Evolutionary conservation across 92 coral and sea anemone species (phyloP).

Genomic region (Bergia puertoricense): DNA sequence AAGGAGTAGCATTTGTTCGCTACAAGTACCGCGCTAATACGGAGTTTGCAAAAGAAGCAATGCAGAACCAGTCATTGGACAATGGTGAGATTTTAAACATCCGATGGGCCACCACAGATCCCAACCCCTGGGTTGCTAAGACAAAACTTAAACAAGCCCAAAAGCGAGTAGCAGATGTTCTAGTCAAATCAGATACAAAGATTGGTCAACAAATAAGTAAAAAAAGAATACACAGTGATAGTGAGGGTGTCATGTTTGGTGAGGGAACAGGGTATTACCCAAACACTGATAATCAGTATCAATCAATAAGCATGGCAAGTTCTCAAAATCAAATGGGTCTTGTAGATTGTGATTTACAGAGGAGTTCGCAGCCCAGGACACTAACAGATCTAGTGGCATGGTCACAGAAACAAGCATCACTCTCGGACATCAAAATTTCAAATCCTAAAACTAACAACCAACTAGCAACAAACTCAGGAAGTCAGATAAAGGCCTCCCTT

Average conservation of each 20-base stretch:
- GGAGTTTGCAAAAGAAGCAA: slow-evolving; percentile 86
- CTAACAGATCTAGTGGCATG: slow-evolving; percentile 79
- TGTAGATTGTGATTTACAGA: slow-evolving; percentile 3
- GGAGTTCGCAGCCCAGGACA: slow-evolving; percentile 69
- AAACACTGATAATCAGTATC: slow-evolving; percentile 74
- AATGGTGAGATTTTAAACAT: slow-evolving; percentile 69
- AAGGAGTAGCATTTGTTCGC: slow-evolving; percentile 84
- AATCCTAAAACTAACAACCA: background rate
- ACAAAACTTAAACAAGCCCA: slow-evolving; percentile 54
- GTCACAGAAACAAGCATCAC: slow-evolving; percentile 76
- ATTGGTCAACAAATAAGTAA: slow-evolving; percentile 38
- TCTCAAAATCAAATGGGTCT: slow-evolving; percentile 3
- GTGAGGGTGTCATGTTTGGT: background rate
- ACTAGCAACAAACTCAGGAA: background rate
- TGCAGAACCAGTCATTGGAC: slow-evolving; percentile 80
- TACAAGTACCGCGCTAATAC: slow-evolving; percentile 76
- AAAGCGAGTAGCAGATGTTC: slow-evolving; percentile 51
- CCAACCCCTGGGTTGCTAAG: slow-evolving; percentile 78
- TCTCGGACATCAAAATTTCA: background rate
- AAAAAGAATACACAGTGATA: background rate
- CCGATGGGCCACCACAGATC: slow-evolving; percentile 86
- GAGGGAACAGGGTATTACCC: slow-evolving; percentile 78
- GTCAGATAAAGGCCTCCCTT: slow-evolving; percentile 42
- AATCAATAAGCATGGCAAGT: background rate
- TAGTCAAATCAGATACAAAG: slow-evolving; percentile 43